Evolutionary conservation across 2,797 vertebrate species (phyloP).

Genomic region (Neosilurus hyrtlii): DNA sequence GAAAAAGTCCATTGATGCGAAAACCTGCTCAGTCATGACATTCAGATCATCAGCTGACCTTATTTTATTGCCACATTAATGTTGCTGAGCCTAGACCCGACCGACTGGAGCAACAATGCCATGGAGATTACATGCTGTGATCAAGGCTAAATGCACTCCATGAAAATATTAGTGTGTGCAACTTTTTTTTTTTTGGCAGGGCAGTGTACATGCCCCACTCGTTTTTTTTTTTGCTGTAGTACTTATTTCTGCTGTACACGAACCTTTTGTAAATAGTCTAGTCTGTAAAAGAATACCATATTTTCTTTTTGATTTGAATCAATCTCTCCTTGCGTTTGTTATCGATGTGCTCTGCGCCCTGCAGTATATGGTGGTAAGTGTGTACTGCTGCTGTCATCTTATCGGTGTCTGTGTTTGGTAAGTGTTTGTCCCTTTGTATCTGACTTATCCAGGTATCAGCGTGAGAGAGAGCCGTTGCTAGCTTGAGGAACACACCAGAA

Average conservation of each 20-base stretch:
- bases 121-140: no score
- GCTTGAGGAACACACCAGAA: conserved; percentile 80
- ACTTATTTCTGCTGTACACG: conserved; percentile 20
- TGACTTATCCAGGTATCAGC: conserved; percentile 78
- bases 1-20: no score
- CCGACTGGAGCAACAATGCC: no score
- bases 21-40: no score
- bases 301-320: conserved; percentile 7
- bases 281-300: not conserved
- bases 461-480: conserved; percentile 72
- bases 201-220: no score
- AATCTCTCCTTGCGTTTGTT: conserved; percentile 15
- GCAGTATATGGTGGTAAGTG: conserved; percentile 34
- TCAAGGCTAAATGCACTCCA: no score
- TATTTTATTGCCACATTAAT: no score
- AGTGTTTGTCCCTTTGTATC: conserved; percentile 79
- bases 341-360: conserved; percentile 24
- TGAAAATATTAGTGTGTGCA: no score
- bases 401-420: conserved; percentile 55
- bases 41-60: no score
- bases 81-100: no score
- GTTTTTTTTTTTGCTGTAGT: not conserved
- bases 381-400: conserved; percentile 42
- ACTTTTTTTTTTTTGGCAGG: no score
- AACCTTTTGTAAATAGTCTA: conserved; percentile 15